Evolutionary conservation across 1,140 invertebrate species (phyloP).

Genomic region (Harlomillsia oculata): DNA sequence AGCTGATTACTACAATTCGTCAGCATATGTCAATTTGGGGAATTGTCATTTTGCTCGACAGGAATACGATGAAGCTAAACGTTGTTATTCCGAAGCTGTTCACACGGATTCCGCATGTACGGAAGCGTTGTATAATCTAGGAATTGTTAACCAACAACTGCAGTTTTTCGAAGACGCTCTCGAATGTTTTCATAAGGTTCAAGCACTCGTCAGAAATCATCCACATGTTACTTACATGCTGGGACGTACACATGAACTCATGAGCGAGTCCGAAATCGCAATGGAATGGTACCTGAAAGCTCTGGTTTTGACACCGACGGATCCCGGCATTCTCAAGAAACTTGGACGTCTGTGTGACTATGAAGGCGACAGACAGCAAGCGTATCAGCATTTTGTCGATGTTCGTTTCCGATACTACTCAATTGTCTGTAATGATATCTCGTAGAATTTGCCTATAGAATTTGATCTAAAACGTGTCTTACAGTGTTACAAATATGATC

Average conservation of each 20-base stretch:
- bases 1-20: slow-evolving; percentile 68
- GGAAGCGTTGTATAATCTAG: slow-evolving; percentile 86
- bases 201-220: slow-evolving; percentile 63
- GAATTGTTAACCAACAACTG: slow-evolving; percentile 61
- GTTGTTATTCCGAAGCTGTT: slow-evolving; percentile 66
- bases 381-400: slow-evolving; percentile 84
- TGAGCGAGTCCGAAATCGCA: slow-evolving; percentile 66
- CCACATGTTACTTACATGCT: slow-evolving; percentile 79
- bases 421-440: background rate
- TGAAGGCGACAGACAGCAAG: slow-evolving; percentile 79
- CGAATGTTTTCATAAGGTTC: slow-evolving; percentile 72
- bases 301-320: slow-evolving; percentile 69
- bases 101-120: slow-evolving; percentile 73
- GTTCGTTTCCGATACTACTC: slow-evolving; percentile 44
- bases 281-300: slow-evolving; percentile 75
- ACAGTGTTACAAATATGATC: slow-evolving; percentile 76
- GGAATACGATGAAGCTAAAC: slow-evolving; percentile 63
- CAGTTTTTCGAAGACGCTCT: slow-evolving; percentile 62
- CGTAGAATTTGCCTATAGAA: background rate
- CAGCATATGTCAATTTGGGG: slow-evolving; percentile 79
- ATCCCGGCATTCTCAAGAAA: slow-evolving; percentile 69
- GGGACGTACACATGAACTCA: slow-evolving; percentile 65
- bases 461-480: slow-evolving; percentile 3
- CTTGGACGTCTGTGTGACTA: slow-evolving; percentile 75
- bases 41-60: slow-evolving; percentile 65